Percentiles rank a stretch among this genome's conserved stretches.
These are phyloP conservation scores for Umimayanthus chanpuru DNA, from an alignment of 92 coral and sea anemone genomes.

Conservation along the genomic window DNA sequence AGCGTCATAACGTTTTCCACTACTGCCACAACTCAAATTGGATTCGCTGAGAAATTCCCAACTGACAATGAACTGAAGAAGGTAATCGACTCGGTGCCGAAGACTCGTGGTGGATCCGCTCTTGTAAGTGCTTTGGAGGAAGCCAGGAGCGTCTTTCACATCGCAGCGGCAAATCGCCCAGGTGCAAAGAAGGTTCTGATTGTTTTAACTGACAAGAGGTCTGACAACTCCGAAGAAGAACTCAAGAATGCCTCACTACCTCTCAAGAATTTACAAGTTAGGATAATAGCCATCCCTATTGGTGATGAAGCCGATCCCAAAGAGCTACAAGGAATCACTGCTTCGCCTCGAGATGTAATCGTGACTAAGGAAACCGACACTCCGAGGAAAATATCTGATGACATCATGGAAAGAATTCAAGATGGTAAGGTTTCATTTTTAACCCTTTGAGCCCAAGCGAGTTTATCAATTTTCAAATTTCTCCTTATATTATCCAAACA, in stretches of 20 bases:
- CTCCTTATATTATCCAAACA: no score
- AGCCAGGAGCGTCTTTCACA: conserved; percentile 63
- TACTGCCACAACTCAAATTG: conserved; percentile 56
- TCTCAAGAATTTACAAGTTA: conserved; percentile 59
- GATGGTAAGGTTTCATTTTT: conserved; percentile 55
- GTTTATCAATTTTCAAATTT: no score
- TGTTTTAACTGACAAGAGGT: conserved; percentile 72
- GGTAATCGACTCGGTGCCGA: conserved; percentile 58
- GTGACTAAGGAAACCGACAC: conserved; percentile 47
- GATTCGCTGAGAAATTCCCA: conserved; percentile 64
- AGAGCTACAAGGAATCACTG: conserved; percentile 62
- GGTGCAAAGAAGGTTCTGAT: conserved; percentile 86
- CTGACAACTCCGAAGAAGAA: conserved; percentile 65
- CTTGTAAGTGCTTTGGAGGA: conserved; percentile 63
- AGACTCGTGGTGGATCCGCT: conserved; percentile 63
- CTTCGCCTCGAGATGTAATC: conserved; percentile 63
- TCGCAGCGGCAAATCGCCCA: conserved; percentile 70
- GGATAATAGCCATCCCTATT: conserved; percentile 69
- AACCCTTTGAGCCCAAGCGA: no score
- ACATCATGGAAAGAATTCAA: conserved; percentile 61
- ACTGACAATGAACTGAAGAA: conserved; percentile 59
- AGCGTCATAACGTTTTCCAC: conserved; percentile 78
- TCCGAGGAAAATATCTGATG: conserved; percentile 52
- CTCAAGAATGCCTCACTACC: conserved; percentile 65
- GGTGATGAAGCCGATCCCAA: conserved; percentile 70